A percentile compares a stretch with the other conserved stretches of the same genome.
Conservation (phyloP, 2,888 invertebrate genomes). For the Chloromyia formosa region DNA sequence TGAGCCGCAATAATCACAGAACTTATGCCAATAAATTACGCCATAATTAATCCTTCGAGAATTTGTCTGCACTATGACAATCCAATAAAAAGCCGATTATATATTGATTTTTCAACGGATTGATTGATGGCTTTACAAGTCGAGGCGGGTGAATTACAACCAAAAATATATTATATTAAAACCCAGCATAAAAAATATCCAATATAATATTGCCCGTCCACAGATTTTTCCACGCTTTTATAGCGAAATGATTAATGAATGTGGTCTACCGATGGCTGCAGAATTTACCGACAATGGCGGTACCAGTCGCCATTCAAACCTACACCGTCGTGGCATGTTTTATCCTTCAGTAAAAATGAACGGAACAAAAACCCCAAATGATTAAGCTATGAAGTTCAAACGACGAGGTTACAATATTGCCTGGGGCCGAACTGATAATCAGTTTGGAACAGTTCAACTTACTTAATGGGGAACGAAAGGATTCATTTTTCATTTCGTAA, state of each 20-base stretch:
- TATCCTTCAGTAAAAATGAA: too few relatives aligned
- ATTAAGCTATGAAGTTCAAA: too few relatives aligned
- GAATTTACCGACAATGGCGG: too few relatives aligned
- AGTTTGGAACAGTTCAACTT: too few relatives aligned
- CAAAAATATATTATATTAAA: background rate
- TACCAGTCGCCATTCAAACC: background rate
- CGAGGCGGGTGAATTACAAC: background rate
- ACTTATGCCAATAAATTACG: too few relatives aligned
- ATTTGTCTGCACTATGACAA: background rate
- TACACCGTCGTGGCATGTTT: background rate
- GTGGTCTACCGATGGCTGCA: background rate
- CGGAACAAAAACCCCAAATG: too few relatives aligned
- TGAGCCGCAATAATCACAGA: too few relatives aligned
- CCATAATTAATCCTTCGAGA: too few relatives aligned
- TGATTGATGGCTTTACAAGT: conserved; percentile 12
- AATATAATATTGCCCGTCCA: conserved; percentile 15
- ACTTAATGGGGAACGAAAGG: too few relatives aligned
- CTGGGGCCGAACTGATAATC: too few relatives aligned
- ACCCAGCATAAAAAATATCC: conserved; percentile 8
- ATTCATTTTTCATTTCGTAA: too few relatives aligned
- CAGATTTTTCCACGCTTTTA: background rate
- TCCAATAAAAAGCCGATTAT: background rate
- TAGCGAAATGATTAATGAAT: conserved; percentile 30
- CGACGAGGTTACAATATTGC: too few relatives aligned
- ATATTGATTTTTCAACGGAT: background rate